A percentile compares a stretch with the other conserved stretches of the same genome.
phyloP scores from a whole-genome alignment of 2,888 invertebrate genomes.

The Polyommatus icarus region DNA sequence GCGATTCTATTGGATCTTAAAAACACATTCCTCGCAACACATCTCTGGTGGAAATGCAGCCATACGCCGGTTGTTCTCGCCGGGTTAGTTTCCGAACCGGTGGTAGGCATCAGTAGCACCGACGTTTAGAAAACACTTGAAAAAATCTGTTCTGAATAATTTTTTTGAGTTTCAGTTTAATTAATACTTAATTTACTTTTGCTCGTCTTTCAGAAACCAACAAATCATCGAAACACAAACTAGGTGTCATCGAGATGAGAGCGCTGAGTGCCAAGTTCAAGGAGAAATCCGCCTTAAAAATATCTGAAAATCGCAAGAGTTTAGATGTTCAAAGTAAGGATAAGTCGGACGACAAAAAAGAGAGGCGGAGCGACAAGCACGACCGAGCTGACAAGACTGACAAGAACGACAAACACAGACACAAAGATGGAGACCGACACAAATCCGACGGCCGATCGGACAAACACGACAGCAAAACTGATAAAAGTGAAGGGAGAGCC shows the following conservation, averaged over 20 bases:
- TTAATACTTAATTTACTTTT: too few species aligned
- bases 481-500: conserved; percentile 40
- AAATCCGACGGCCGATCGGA: conserved; percentile 34
- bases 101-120: too few species aligned
- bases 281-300: conserved; percentile 62
- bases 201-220: conserved; percentile 58
- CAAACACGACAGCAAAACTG: conserved; percentile 36
- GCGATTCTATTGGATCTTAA: too few species aligned
- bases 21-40: too few species aligned
- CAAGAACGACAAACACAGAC: conserved; percentile 48
- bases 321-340: conserved; percentile 58
- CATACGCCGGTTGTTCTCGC: too few species aligned
- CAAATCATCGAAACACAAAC: conserved; percentile 66
- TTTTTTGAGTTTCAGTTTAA: too few species aligned
- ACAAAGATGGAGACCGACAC: conserved; percentile 49
- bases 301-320: conserved; percentile 60
- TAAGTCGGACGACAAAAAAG: conserved; percentile 57
- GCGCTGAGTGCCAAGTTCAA: conserved; percentile 71
- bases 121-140: too few species aligned
- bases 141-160: too few species aligned
- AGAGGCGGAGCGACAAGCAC: conserved; percentile 48
- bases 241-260: conserved; percentile 75
- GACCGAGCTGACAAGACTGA: conserved; percentile 49
- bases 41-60: too few species aligned
- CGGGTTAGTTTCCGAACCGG: too few species aligned